Conservation (phyloP, 2,113 vertebrate species). For the Callopanchax toddi region DNA sequence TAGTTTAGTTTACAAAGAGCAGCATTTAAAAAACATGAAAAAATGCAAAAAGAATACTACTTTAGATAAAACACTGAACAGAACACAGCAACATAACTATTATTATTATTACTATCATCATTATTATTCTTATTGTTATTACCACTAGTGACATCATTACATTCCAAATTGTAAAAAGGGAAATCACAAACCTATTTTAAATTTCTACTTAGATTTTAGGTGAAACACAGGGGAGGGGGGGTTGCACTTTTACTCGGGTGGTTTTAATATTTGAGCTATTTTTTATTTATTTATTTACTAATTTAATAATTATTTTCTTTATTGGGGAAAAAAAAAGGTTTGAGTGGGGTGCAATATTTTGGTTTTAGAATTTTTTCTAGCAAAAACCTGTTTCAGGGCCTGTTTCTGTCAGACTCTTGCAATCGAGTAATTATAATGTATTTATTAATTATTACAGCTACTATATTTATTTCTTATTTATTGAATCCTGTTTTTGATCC, state of each 20-base stretch:
- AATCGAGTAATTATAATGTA: constrained; percentile 79
- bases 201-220: constrained; percentile 82
- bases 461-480: constrained; percentile 86
- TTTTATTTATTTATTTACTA: constrained; percentile 84
- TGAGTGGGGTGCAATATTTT: constrained; percentile 78
- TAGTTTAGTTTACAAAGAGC: constrained; percentile 81
- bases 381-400: constrained; percentile 70
- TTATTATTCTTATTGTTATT: constrained; percentile 66
- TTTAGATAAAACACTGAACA: constrained; percentile 80
- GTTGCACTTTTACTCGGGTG: constrained; percentile 71
- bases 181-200: constrained; percentile 81
- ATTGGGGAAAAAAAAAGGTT: constrained; percentile 64
- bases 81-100: constrained; percentile 71
- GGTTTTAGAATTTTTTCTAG: constrained; percentile 83
- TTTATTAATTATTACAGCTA: constrained; percentile 80
- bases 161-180: constrained; percentile 80
- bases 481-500: constrained; percentile 82
- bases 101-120: constrained; percentile 53
- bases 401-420: constrained; percentile 80
- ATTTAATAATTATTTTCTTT: constrained; percentile 81
- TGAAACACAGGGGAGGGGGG: constrained; percentile 65
- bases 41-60: constrained; percentile 79
- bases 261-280: constrained; percentile 82
- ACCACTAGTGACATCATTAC: constrained; percentile 68
- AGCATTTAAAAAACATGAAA: constrained; percentile 78